Percentiles rank a stretch among this genome's conserved stretches.
Evolutionary conservation across 2,797 vertebrate species (phyloP).

Genomic region (Eulemur albifrons): DNA sequence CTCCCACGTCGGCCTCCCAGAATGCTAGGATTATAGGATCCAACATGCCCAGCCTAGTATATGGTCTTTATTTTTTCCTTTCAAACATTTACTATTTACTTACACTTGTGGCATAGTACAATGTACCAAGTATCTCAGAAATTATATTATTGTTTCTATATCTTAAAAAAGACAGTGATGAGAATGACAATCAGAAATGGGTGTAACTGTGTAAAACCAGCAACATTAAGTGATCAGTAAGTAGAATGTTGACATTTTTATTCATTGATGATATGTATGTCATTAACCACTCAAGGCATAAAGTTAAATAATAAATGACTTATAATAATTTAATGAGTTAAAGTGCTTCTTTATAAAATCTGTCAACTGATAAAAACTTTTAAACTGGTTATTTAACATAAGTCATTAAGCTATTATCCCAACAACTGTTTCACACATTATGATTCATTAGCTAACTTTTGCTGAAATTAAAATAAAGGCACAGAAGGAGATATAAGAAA

Average conservation of each 20-base stretch:
- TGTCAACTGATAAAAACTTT: neutral
- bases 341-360: conserved; percentile 38
- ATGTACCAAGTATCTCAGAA: neutral
- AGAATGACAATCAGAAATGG: neutral
- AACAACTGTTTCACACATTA: neutral
- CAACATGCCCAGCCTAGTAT: neutral
- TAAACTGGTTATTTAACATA: neutral
- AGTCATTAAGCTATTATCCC: neutral
- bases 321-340: conserved; percentile 36
- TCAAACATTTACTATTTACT: conserved; percentile 5
- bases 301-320: neutral
- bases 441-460: conserved; percentile 35
- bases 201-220: neutral
- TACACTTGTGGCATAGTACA: neutral
- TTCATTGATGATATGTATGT: neutral
- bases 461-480: conserved; percentile 53
- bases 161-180: neutral
- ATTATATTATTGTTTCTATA: neutral
- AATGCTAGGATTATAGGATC: too few species aligned
- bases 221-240: neutral
- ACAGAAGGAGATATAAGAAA: neutral
- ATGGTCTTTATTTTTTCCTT: neutral
- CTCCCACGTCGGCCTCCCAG: too few species aligned
- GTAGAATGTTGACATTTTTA: conserved; percentile 16
- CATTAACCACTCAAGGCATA: neutral